Evolutionary conservation across 2,113 vertebrate genomes (phyloP), one percentile per base, ranked within the genome.

Genomic region (Pterocles burchelli): DNA sequence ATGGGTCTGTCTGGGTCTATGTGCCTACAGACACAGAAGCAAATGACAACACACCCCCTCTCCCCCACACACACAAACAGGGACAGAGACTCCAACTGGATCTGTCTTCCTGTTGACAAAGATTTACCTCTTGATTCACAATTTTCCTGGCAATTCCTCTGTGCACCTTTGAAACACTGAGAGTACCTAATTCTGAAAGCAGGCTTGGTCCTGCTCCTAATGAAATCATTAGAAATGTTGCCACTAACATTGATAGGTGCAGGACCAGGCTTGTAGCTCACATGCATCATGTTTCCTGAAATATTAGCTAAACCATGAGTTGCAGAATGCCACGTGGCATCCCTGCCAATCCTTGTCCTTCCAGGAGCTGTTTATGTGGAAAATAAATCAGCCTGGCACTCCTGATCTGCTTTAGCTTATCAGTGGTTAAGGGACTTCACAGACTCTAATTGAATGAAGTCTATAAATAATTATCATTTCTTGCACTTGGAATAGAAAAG

Each of bases 131-230:
- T 71, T 24, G 59, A 80, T 28, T 57, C 71, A 48, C 55, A 62
- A 3, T 28, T 89, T 93, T 46, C 67, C 71, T 78, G 77, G 55
- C 89, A 85, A 33, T 78, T 85, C 52, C 41, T 57, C 65, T 89
- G 31, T 65, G 46, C 3, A 1, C 45, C 10, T 81, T 73, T 71
- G 68, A 71, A 93, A 81, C 14, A 16, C 41, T 45, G 46, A 73
- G 22, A 89, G 48, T 17, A 49, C 34, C 75, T 84, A 74, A 62
- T 74, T 66, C 38, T 72, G 36, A 81, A 81, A 89, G 90, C 92
- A 90, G 83, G 88, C 88, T 94, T 87, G 54, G 70, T 96, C 79
- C 88, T 96, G 92, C 83, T 96, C 31, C 57, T 88, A 75, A 77
- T 86, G 90, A 95, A 95, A 89, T 90, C 52, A 75, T 93, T 74